Evolutionary conservation across 2,113 vertebrate genomes (phyloP).

Genomic region (Mellivora capensis): DNA sequence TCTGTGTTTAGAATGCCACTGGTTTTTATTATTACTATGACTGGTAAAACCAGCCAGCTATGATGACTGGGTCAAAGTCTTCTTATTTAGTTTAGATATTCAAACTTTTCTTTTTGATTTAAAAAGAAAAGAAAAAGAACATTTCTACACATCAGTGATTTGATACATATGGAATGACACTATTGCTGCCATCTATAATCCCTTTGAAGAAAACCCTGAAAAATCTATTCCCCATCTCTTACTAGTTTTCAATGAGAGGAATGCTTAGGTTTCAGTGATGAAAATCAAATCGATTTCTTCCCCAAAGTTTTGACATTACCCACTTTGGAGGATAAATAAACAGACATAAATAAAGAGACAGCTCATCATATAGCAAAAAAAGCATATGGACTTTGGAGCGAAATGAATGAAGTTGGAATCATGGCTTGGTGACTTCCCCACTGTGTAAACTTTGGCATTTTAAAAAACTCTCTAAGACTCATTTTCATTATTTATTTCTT

Average conservation of each 20-base stretch:
- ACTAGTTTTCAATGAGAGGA: not conserved
- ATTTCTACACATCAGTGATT: not conserved
- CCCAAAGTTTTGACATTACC: not conserved
- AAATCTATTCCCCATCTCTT: not conserved
- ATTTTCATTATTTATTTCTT: not conserved
- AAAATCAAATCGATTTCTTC: not conserved
- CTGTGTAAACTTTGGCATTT: not conserved
- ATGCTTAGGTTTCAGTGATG: not conserved
- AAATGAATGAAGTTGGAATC: not conserved
- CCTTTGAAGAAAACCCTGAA: not conserved
- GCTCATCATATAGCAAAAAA: not conserved
- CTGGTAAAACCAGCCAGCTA: slow-evolving; percentile 6
- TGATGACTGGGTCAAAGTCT: slow-evolving; percentile 11
- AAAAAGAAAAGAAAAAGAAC: not conserved
- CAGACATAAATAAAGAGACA: not conserved
- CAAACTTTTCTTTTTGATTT: slow-evolving; percentile 29
- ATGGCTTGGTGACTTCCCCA: not conserved
- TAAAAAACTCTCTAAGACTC: not conserved
- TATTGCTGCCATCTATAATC: not conserved
- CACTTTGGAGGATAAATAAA: not conserved
- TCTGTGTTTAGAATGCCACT: slow-evolving; percentile 48
- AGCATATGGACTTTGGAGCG: not conserved
- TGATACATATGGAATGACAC: not conserved
- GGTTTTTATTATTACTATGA: slow-evolving; percentile 44
- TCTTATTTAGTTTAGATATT: slow-evolving; percentile 28